phyloP scores from a whole-genome alignment of 2,113 vertebrate genomes.

The Holacanthus passer region DNA sequence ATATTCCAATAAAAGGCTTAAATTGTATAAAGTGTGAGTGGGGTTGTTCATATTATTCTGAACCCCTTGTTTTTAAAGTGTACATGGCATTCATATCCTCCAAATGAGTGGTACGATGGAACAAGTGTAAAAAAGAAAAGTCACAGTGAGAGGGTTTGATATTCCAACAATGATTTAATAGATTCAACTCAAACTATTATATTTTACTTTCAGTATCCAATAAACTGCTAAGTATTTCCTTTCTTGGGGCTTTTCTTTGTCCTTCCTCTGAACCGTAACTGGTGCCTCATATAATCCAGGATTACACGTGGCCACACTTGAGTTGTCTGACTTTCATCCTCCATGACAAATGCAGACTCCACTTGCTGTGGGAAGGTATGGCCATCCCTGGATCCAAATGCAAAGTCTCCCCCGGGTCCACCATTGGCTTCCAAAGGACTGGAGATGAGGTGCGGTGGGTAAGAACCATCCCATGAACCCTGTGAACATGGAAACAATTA shows the following conservation, averaged over 20 bases:
- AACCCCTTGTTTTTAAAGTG: too few relatives aligned
- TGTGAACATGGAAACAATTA: not conserved
- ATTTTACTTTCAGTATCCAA: conserved; percentile 16
- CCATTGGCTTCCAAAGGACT: conserved; percentile 17
- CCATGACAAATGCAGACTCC: conserved; percentile 41
- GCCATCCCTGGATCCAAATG: conserved; percentile 24
- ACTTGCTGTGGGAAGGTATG: conserved; percentile 33
- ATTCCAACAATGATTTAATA: conserved; percentile 41
- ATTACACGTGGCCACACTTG: conserved; percentile 65
- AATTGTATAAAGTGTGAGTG: not conserved
- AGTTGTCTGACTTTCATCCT: conserved; percentile 30
- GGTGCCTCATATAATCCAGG: conserved; percentile 73
- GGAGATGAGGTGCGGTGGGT: conserved; percentile 17
- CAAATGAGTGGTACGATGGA: not conserved
- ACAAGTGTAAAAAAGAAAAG: not conserved
- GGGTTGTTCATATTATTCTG: not conserved
- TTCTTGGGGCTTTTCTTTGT: conserved; percentile 73
- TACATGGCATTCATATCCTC: too few relatives aligned
- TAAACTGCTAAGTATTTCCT: not conserved
- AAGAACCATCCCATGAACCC: conserved; percentile 44
- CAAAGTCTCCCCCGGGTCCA: conserved; percentile 23
- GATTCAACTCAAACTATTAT: not conserved
- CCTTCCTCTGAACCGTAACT: conserved; percentile 75
- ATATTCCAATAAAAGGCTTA: not conserved
- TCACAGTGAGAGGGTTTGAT: not conserved